A percentile compares a stretch with the other conserved stretches of the same genome.
These are phyloP conservation scores for Penaeus indicus DNA, from an alignment of 1,140 invertebrate genomes.

Conservation along the genomic window DNA sequence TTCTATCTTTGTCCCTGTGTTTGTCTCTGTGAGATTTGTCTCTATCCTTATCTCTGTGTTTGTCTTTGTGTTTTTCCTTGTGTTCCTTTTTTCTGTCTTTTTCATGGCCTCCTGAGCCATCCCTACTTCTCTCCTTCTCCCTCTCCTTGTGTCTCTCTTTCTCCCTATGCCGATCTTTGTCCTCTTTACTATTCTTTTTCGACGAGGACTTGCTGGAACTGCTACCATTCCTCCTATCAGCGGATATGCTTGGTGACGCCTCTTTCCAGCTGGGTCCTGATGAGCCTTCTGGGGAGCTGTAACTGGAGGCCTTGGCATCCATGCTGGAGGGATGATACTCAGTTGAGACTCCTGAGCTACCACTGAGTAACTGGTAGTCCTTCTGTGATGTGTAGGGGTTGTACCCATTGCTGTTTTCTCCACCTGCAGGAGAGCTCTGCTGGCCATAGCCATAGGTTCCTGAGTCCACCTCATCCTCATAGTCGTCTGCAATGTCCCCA, in stretches of 20 bases:
- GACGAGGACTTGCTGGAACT: conserved; percentile 20
- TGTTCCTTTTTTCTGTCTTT: conserved; percentile 32
- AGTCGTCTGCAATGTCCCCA: conserved; percentile 9
- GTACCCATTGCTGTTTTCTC: not conserved
- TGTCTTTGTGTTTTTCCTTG: conserved; percentile 34
- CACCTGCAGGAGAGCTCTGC: not conserved
- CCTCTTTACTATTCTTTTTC: not conserved
- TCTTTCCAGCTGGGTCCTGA: conserved; percentile 9
- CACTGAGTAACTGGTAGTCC: conserved; percentile 21
- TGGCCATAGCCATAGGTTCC: not conserved
- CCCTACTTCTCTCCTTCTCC: not conserved
- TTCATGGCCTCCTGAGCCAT: not conserved
- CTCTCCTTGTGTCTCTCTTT: conserved; percentile 4
- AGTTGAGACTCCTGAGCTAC: not conserved
- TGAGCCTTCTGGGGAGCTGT: not conserved
- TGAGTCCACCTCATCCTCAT: conserved; percentile 13
- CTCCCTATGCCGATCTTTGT: conserved; percentile 6
- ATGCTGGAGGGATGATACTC: conserved; percentile 22
- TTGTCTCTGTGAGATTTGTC: conserved; percentile 30
- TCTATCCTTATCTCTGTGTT: conserved; percentile 7
- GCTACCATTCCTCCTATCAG: conserved; percentile 37
- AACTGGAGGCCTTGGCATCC: not conserved
- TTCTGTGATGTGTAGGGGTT: conserved; percentile 33
- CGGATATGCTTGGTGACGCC: not conserved
- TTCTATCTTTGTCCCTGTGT: conserved; percentile 10